phyloP scores from a whole-genome alignment of 2,113 vertebrate genomes.

The Tenebrosternarchus preto region DNA sequence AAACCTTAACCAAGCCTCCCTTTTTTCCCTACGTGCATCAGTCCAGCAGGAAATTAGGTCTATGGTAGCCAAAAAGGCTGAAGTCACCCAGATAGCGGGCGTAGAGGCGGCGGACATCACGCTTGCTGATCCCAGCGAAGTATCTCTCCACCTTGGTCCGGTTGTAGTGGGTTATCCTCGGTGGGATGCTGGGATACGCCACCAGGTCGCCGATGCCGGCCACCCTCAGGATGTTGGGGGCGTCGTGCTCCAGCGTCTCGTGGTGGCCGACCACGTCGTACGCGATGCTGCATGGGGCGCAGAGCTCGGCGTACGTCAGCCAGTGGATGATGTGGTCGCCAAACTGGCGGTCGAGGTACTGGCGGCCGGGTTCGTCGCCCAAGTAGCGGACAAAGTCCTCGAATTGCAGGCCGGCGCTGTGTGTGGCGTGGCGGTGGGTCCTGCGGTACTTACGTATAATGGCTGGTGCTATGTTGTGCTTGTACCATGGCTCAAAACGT shows the following conservation, averaged over 20 bases:
- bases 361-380: slow-evolving; percentile 83
- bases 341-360: slow-evolving; percentile 86
- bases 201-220: slow-evolving; percentile 81
- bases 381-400: slow-evolving; percentile 96
- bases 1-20: background rate
- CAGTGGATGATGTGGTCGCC: slow-evolving; percentile 96
- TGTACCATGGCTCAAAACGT: slow-evolving; percentile 96
- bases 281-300: slow-evolving; percentile 89
- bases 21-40: slow-evolving; percentile 55
- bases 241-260: slow-evolving; percentile 90
- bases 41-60: slow-evolving; percentile 88
- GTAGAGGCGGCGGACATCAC: slow-evolving; percentile 87
- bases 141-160: slow-evolving; percentile 90
- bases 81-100: slow-evolving; percentile 90
- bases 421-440: slow-evolving; percentile 70
- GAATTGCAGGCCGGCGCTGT: slow-evolving; percentile 85
- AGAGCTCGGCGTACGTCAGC: slow-evolving; percentile 91
- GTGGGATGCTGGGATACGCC: slow-evolving; percentile 87
- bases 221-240: slow-evolving; percentile 84
- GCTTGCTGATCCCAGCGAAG: slow-evolving; percentile 88
- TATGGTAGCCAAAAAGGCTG: slow-evolving; percentile 89
- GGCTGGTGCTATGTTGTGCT: slow-evolving; percentile 91
- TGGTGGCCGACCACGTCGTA: slow-evolving; percentile 93
- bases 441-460: slow-evolving; percentile 93
- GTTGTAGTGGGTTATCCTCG: slow-evolving; percentile 92